These are phyloP conservation scores for Prunella himalayana DNA, from an alignment of 2,113 vertebrate species.

Conservation along the genomic window DNA sequence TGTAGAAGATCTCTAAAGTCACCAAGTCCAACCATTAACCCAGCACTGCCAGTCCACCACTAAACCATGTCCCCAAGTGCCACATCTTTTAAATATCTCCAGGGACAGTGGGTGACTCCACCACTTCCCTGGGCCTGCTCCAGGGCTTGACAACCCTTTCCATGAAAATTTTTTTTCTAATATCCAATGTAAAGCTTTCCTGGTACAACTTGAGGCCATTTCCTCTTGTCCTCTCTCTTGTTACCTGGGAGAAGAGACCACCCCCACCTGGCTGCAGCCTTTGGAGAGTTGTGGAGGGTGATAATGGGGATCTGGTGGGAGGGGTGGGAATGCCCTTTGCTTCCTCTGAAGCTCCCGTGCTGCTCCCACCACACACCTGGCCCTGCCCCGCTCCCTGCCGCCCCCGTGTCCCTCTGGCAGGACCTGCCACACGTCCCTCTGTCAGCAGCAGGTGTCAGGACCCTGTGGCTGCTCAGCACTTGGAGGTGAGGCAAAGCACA, in stretches of 20 bases:
- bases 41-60: neutral
- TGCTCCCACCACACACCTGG: neutral
- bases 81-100: neutral
- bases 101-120: neutral
- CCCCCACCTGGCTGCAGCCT: neutral
- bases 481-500: neutral
- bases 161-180: neutral
- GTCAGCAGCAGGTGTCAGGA: fast-evolving
- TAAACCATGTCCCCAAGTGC: neutral
- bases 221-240: neutral
- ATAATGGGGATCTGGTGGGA: fast-evolving
- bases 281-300: neutral
- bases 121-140: neutral
- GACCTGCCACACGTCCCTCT: fast-evolving
- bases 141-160: neutral
- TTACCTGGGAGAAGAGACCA: neutral
- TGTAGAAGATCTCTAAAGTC: neutral
- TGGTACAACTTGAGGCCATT: neutral
- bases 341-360: fast-evolving
- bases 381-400: neutral
- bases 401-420: fast-evolving
- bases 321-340: neutral
- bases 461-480: fast-evolving
- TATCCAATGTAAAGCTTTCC: neutral
- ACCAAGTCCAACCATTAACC: neutral